Base-by-base conservation (phyloP, 1,140 invertebrate genomes). In the Metaphire vulgaris region DNA sequence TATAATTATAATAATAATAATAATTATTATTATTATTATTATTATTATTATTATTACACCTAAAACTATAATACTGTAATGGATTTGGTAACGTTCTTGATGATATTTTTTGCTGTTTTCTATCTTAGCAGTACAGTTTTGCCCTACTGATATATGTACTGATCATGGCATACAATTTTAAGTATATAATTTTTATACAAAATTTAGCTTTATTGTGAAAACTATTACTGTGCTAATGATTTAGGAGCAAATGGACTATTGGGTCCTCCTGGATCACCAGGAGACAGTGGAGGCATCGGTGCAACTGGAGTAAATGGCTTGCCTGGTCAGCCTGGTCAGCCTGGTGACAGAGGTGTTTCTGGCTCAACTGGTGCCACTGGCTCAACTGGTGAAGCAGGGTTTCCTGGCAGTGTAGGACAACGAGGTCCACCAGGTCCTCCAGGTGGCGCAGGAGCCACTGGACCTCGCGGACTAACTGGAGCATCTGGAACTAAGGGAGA, bases 331-430 rank as follows among this genome's bases (percentile, higher is more conserved):
- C n/a, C 41, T 69, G 74, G 74, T 21, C 30, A 28, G 14, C 67
- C 30, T 69, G 67, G 67, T 28, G 72, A 64, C 32, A 41, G 12
- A 56, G 74, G 74, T 74, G 31, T 33, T 21, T 12, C 65, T 29
- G 74, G 74, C 12, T 29, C 30, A 2, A 69, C 56, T 30, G 74
- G 74, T 12, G 74, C 74, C 66, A 74, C 66, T 31, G 74, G 74
- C 29, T n/a, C 29, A 33, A 1, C 41, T 12, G 74, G 74, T 15
- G 28, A 14, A 29, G 64, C 74, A 1, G 74, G 75, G 16, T 32
- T 65, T 31, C 28, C 26, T 6, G 67, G 68, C 1, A 15, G 16
- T 12, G 30, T 6, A 34, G 75, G 75, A 32, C 66, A n/a, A 69
- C 74, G 33, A 32, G 77, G 77, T 21, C 31, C 15, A 26, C 21